phyloP scores from a whole-genome alignment of 2,797 vertebrate genomes.

The Bradypus variegatus region DNA sequence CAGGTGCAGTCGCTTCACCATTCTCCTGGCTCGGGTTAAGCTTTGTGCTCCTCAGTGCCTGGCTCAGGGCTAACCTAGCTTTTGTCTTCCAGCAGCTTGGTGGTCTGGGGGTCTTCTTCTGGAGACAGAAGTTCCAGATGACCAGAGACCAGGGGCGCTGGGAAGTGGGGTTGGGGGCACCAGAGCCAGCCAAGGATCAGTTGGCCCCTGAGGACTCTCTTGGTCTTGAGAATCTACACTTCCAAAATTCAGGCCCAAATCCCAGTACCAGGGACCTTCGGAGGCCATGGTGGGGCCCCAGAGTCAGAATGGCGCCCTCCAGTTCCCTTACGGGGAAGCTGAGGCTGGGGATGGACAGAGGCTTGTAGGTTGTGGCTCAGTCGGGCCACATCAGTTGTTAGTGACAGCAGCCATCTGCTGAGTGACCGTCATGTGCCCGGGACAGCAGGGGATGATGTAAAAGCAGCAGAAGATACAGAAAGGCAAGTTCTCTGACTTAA shows the following conservation, averaged over 20 bases:
- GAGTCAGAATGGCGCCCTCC: background rate
- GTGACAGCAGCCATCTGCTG: background rate
- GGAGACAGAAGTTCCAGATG: background rate
- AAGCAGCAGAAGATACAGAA: background rate
- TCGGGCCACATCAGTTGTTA: background rate
- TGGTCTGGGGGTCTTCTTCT: background rate
- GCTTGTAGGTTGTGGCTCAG: background rate
- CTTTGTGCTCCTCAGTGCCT: background rate
- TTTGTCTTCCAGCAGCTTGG: background rate
- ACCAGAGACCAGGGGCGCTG: background rate
- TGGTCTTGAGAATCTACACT: background rate
- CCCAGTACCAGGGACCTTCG: background rate
- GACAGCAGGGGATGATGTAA: background rate
- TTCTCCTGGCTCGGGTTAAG: background rate
- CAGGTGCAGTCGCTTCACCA: background rate
- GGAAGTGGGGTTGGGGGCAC: too few species aligned
- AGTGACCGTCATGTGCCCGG: background rate
- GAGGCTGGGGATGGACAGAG: background rate
- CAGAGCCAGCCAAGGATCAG: background rate
- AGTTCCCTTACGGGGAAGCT: background rate
- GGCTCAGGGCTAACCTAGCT: background rate
- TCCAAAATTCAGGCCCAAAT: background rate
- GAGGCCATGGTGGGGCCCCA: background rate
- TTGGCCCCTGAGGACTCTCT: background rate
- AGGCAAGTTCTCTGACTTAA: background rate